Evolutionary conservation across 2,113 vertebrate species (phyloP), one percentile per base, ranked within the genome.

Genomic region (Lycaon pictus): DNA sequence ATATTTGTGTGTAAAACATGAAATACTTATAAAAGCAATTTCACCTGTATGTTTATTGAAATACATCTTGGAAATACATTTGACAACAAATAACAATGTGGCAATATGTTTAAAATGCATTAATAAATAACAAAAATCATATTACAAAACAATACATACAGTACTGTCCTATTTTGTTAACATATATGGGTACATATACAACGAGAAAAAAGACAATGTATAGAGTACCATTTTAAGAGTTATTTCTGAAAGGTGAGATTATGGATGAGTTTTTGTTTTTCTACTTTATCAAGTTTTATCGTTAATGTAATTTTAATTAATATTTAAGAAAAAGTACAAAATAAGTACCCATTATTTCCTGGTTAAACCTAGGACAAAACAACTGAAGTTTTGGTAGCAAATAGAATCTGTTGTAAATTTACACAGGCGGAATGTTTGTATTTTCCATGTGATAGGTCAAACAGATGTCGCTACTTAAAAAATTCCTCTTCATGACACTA

Each of bases 1-100:
- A 5, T 77, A 23, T 58, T 7, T 80, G 11, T 29, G 32, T 56
- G 35, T 69, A n/a, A 92, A 91, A 71, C 27, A 58, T 35, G 53
- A 92, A 94, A 92, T 92, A 17, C 10, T 95, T 63, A 82, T 37
- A 51, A 65, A 96, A 88, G 62, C 74, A 17, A 82, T 79, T 19
- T 85, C 71, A 95, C 15, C 17, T 35, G 12, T 53, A 16, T 60
- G 25, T 76, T 83, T 63, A 72, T 53, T 55, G 12, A 85, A 83
- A 43, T 60, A 13, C 22, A 60, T 37, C 32, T 88, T 85, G 22
- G 48, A 80, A 80, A 69, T 48, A 27, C 32, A 74, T 53, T 88
- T 80, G 58, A 20, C 11, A 85, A 51, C 16, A 60, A 72, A 81
- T 81, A 71, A 67, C 35, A 8, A 89, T 69, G 27, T 67, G 48